Percentiles rank a stretch among this genome's conserved stretches.
Conservation (phyloP, 1,140 invertebrate genomes). For the Bombyx mori region ASM3026992v2 NC_085131.1:390501-391000, state of each 20-base stretch:
- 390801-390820: constrained; percentile 37
- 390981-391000: no score
- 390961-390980: no score
- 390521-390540: constrained; percentile 17
- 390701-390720: constrained; percentile 26
- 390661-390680: constrained; percentile 8
- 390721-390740: constrained; percentile 37
- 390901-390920: background rate
- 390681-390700: constrained; percentile 2
- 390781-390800: constrained; percentile 11
- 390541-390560: background rate
- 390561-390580: no score
- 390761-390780: constrained; percentile 26
- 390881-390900: background rate
- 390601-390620: no score
- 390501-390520: constrained; percentile 7
- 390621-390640: background rate
- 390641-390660: constrained; percentile 9
- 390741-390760: constrained; percentile 40
- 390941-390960: no score
- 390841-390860: constrained; percentile 24
- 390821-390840: constrained; percentile 10
- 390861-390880: constrained; percentile 28
- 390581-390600: no score
- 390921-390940: background rate